A percentile compares a stretch with the other conserved stretches of the same genome.
These are phyloP conservation scores for Zele albiditarsus DNA, from an alignment of 2,888 invertebrate species.

Conservation along the genomic window DNA sequence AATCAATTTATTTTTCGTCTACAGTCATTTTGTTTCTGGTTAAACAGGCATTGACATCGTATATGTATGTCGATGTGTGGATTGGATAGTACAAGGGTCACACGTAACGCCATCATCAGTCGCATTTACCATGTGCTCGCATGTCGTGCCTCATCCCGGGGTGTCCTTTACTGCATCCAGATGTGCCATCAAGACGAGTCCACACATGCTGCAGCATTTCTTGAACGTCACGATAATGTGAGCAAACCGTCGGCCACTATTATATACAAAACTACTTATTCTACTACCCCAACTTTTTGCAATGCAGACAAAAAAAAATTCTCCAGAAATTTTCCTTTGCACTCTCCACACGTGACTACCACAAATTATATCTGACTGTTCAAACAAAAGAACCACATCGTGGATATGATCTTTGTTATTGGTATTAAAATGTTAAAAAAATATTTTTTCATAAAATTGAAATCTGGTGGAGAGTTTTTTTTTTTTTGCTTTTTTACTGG, in stretches of 20 bases:
- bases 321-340: background rate
- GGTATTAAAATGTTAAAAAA: too few relatives aligned
- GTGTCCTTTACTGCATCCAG: slow-evolving; percentile 13
- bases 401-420: background rate
- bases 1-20: background rate
- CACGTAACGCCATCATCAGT: slow-evolving; percentile 10
- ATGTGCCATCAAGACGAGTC: background rate
- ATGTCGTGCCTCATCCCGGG: slow-evolving; percentile 11
- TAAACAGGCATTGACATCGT: background rate
- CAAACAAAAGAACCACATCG: background rate
- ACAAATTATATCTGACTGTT: background rate
- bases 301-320: background rate
- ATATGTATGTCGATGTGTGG: background rate
- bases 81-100: slow-evolving; percentile 28
- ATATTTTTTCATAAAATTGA: background rate
- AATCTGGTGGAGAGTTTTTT: background rate
- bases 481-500: background rate
- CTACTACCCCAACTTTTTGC: background rate
- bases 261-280: background rate
- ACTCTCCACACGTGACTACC: background rate
- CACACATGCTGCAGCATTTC: background rate
- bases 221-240: slow-evolving; percentile 3
- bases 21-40: background rate
- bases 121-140: slow-evolving; percentile 35
- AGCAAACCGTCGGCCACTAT: background rate